Base-by-base conservation (phyloP, 2,113 vertebrate species). In the Pangasianodon gigas region DNA sequence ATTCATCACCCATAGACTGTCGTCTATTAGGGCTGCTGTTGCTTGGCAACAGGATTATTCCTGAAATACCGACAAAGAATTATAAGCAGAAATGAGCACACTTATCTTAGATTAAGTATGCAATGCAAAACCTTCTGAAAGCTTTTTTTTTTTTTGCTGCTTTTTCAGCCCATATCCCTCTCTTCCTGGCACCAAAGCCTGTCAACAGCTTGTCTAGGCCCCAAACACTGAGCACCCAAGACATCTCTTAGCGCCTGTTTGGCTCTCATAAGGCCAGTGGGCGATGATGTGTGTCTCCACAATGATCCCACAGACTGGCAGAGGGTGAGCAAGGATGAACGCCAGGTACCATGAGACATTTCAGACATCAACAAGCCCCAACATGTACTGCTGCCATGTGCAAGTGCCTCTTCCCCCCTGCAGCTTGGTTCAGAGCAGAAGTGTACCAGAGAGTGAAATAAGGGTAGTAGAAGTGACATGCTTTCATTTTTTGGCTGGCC, bases 11-110 rank as follows among this genome's bases (percentile, higher is more conserved):
- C 65, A 32, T 54, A 93, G 94, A 94, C 92, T 93, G 91, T 85
- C 93, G 92, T 93, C 94, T 94, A 93, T 93, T 93, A 90, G 88
- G 62, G 89, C 93, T 88, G 90, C 10, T 16, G 94, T 96, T 94
- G 89, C 95, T 89, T 91, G 89, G 95, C 95, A 95, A 95, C 94
- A 62, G 90, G 86, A 84, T 83, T 91, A 79, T 60, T 81, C 54
- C 56, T 62, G 29, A 29, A 79, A 91, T 67, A 32, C 7, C 4
- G 87, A 91, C 56, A 71, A 60, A 85, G 84, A 80, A 52, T 85
- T 77, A 81, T 48, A 60, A 84, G 44, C 69, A 86, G 14, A 69
- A 46, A 56, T 44, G 32, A 21, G 7, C 48, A 46, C 32, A 16
- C 29, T 62, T 86, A 41, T 58, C 29, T 82, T 71, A n/a, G 60